These are phyloP conservation scores for Uria aalge DNA, from an alignment of 2,113 vertebrate species.

Conservation along the genomic window DNA sequence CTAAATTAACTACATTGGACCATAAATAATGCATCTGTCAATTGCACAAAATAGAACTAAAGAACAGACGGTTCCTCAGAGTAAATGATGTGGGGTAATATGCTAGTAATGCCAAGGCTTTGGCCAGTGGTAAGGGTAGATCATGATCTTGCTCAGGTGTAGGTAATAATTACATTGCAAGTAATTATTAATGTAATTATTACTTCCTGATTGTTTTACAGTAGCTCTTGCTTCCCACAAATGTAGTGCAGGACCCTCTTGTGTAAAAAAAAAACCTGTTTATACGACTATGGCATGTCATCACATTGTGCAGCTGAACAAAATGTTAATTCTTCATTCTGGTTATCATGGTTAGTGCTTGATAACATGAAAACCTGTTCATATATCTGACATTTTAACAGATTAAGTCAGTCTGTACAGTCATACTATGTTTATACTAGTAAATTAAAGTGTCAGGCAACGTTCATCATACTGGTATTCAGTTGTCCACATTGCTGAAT, in stretches of 20 bases:
- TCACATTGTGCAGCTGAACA: background rate
- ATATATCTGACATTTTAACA: background rate
- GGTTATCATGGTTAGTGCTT: background rate
- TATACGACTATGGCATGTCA: background rate
- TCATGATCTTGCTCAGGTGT: background rate
- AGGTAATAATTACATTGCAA: background rate
- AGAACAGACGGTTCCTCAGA: background rate
- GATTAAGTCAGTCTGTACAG: background rate
- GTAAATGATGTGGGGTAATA: background rate
- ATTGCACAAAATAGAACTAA: background rate
- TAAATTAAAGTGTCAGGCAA: background rate
- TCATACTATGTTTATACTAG: background rate
- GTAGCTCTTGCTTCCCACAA: background rate
- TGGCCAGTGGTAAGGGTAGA: background rate
- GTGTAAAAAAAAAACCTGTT: background rate
- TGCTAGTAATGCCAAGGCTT: background rate
- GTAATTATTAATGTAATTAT: background rate
- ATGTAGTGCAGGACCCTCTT: background rate
- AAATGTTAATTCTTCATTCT: background rate
- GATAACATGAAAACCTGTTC: background rate
- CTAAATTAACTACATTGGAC: background rate
- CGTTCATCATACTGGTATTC: fast-evolving
- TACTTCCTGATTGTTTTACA: background rate
- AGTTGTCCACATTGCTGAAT: background rate
- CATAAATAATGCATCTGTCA: background rate